Evolutionary conservation across 2,888 invertebrate species (phyloP), one percentile per base, ranked within the genome.

Genomic region (Trichopria drosophilae): DNA sequence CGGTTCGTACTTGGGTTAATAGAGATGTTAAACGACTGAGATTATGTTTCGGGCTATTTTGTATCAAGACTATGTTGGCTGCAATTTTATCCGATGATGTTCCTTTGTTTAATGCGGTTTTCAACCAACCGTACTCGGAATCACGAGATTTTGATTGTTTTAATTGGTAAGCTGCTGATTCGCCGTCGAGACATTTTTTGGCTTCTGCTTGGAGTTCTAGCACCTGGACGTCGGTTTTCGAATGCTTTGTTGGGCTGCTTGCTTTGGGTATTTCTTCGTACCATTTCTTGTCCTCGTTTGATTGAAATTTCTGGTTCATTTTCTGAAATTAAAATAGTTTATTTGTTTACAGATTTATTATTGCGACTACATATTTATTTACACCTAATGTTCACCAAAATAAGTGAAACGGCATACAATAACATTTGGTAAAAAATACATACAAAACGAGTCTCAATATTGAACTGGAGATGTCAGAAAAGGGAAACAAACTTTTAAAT

Each of bases 81-180:
- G 94, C 93, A 50, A 93, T 83, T 78, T 88, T 89, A 75, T 95
- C 95, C 1, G 86, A 83, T 0, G 86, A 81, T 1, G 93, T 93
- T 57, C 95, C 95, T 61, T 86, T 87, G 9, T 84, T 79, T 60
- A 92, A 78, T 7, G 93, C 84, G 2, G 87, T 88, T 61, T 84
- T 82, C 55, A 91, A 83, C 92, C 92, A 93, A 47, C 83, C 80
- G 63, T 82, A 83, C 61, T 88, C 86, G 0, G 85, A 82, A 22
- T 81, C 80, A 3, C 79, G 77, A 61, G 80, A 81, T 44, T 79
- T 69, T 2, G 71, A 68, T 55, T 72, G 68, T 44, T 73, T 75
- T 12, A 71, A 42, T 19, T 73, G 70, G 54, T 64, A 72, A 1
- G 82, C 82, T 39, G 82, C 72, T 3, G 83, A 81, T 69, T 86